Conservation (phyloP, 2,797 vertebrate genomes). For the Phoeniculus purpureus region DNA sequence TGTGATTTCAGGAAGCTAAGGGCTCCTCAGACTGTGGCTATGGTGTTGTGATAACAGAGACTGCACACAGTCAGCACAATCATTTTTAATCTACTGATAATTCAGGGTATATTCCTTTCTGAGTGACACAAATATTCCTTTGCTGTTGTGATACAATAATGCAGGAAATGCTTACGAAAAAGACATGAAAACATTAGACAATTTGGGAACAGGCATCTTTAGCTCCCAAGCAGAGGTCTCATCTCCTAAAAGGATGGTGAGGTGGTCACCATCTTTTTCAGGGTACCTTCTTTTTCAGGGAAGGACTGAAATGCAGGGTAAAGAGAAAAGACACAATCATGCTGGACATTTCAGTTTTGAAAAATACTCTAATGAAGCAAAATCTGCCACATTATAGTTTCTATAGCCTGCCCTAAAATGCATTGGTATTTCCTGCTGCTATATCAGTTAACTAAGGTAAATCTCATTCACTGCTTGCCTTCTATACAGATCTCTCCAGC, state of each 20-base stretch:
- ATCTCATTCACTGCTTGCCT: slow-evolving; percentile 20
- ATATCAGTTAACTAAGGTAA: slow-evolving; percentile 3
- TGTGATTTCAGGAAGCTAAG: neutral
- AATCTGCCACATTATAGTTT: neutral
- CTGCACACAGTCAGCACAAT: neutral
- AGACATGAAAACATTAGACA: neutral
- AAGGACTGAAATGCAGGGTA: neutral
- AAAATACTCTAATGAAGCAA: neutral
- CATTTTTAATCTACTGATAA: neutral
- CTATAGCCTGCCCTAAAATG: neutral
- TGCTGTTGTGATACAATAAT: neutral
- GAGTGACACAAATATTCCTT: neutral
- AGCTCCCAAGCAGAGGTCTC: neutral
- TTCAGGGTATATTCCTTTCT: neutral
- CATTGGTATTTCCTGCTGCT: slow-evolving; percentile 29
- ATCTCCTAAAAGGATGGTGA: neutral
- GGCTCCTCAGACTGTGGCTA: neutral
- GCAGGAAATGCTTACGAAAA: neutral
- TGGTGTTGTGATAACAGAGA: neutral
- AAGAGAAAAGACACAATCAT: neutral
- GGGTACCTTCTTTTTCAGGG: neutral
- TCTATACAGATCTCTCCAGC: neutral
- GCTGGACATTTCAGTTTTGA: neutral
- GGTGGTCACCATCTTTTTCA: neutral
- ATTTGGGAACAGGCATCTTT: neutral